A percentile compares a stretch with the other conserved stretches of the same genome.
Conservation (phyloP, 64 coral and sea anemone species). For the Stichodactyla helianthus region DNA sequence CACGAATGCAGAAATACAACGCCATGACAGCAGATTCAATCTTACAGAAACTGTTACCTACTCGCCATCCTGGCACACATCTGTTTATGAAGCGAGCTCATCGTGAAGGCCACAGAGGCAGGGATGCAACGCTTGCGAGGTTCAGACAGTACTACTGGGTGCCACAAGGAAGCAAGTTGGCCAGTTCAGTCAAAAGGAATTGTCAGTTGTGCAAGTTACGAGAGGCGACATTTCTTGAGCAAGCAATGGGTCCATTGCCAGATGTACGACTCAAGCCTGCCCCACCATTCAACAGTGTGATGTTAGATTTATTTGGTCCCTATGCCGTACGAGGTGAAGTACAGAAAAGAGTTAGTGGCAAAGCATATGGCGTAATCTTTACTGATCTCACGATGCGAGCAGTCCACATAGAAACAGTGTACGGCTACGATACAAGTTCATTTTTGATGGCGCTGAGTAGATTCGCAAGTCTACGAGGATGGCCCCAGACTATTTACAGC, state of each 20-base stretch:
- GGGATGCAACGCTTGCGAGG: slow-evolving; percentile 46
- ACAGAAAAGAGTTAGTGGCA: slow-evolving; percentile 48
- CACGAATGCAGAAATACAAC: slow-evolving; percentile 47
- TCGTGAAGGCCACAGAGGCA: slow-evolving; percentile 38
- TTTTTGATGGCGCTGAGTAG: slow-evolving; percentile 29
- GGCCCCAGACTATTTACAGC: slow-evolving; percentile 50
- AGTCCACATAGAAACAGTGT: slow-evolving; percentile 41
- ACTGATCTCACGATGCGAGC: slow-evolving; percentile 59
- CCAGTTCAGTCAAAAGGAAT: slow-evolving; percentile 37
- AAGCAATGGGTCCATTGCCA: slow-evolving; percentile 50
- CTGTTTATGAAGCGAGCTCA: slow-evolving; percentile 65
- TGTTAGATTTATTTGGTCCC: slow-evolving; percentile 39
- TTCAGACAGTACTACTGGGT: slow-evolving; percentile 47
- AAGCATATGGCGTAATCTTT: slow-evolving; percentile 53
- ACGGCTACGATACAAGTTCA: neutral
- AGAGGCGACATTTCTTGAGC: slow-evolving; percentile 35
- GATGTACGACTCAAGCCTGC: slow-evolving; percentile 48
- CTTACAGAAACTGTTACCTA: slow-evolving; percentile 52
- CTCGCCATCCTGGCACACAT: slow-evolving; percentile 45
- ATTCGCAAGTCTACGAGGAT: slow-evolving; percentile 51
- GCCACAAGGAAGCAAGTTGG: slow-evolving; percentile 44
- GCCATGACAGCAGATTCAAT: slow-evolving; percentile 53
- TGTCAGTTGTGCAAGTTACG: slow-evolving; percentile 58
- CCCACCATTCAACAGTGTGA: slow-evolving; percentile 44
- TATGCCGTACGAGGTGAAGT: slow-evolving; percentile 42